Evolutionary conservation across 2,113 vertebrate genomes (phyloP), one percentile per base, ranked within the genome.

Genomic region (Echinops telfairi): DNA sequence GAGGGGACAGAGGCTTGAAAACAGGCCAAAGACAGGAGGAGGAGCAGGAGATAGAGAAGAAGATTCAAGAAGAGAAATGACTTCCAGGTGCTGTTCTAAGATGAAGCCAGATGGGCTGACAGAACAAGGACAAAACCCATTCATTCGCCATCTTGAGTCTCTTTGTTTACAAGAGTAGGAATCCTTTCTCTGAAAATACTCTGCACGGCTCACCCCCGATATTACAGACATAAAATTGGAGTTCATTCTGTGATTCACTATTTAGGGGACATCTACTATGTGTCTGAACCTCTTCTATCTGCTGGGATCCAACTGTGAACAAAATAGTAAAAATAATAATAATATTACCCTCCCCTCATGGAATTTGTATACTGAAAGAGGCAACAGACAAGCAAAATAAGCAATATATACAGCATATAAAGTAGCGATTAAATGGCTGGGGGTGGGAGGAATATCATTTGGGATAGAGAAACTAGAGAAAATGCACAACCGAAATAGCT

Each of bases 311-410:
- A 92, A 77, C 15, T 64, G 1, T 60, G 80, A 85, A 47, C 36
- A 90, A 76, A 85, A 31, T 12, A n/a, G 43, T 7, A 14, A 40
- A 83, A n/a, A 27, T 6, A 25, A n/a, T 15, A 66, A 70, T 10
- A 27, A 66, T 6, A 66, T 15, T 29, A 70, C 25, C 2, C 75
- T 77, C 10, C 11, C 58, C 22, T 88, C 22, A 14, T 40, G 40
- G 85, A 58, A 1, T 6, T 68, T 83, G 31, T 33, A 70, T 66
- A 40, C 2, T 62, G 78, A 43, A 64, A 12, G 4, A 95, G 40
- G 43, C n/a, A 93, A 78, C 75, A 70, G 53, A 85, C 60, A 73
- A 76, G 20, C 14, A 78, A 88, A 27, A 16, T 70, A 90, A 90
- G 53, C 40, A 86, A 70, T 80, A 83, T 29, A 83, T 17, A 57